Evolutionary conservation across 2,797 vertebrate species (phyloP).

Genomic region (Fundulus diaphanus): DNA sequence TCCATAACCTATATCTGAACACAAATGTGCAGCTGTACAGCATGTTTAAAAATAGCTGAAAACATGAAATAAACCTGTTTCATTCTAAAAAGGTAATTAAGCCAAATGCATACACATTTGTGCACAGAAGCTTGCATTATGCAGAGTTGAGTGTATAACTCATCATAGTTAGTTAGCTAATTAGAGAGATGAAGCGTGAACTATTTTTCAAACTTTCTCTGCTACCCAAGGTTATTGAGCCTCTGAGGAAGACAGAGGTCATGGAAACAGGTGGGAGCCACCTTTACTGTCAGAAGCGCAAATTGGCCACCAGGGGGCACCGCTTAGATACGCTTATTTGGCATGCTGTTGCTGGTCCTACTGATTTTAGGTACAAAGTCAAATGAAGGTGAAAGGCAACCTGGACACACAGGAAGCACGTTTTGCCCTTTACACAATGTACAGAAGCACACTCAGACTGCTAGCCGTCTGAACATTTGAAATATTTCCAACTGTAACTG

Average conservation of each 20-base stretch:
- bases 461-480: background rate
- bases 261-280: constrained; percentile 18
- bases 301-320: constrained; percentile 61
- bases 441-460: background rate
- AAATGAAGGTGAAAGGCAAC: constrained; percentile 72
- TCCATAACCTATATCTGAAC: background rate
- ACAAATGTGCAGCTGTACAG: background rate
- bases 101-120: background rate
- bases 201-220: background rate
- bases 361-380: constrained; percentile 65
- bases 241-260: constrained; percentile 10
- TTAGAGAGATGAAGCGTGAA: background rate
- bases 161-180: background rate
- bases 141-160: background rate
- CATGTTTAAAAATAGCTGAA: background rate
- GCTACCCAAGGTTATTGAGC: constrained; percentile 2
- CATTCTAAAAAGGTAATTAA: background rate
- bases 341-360: constrained; percentile 12
- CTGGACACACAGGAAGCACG: constrained; percentile 20
- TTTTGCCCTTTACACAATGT: background rate
- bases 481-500: background rate
- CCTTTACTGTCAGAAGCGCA: constrained; percentile 31
- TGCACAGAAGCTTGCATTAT: background rate
- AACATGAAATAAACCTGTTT: background rate
- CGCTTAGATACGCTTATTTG: constrained; percentile 30